Evolutionary conservation across 2,888 invertebrate genomes (phyloP).

Genomic region (Candidula unifasciata): DNA sequence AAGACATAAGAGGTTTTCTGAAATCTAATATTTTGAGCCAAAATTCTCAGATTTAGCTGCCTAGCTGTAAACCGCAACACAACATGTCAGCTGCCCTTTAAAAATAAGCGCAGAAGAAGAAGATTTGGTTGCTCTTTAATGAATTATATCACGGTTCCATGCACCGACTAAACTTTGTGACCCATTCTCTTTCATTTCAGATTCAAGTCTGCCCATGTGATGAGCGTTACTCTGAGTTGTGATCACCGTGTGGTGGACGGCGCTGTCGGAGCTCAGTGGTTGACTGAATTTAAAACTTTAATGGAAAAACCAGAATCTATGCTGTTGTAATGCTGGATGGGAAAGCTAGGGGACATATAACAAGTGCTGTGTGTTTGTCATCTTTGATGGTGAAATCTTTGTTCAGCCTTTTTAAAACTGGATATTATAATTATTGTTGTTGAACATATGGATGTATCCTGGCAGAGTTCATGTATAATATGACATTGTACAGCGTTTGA

Average conservation of each 20-base stretch:
- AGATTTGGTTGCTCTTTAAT: no score
- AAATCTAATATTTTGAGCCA: no score
- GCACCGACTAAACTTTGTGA: no score
- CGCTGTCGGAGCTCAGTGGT: constrained; percentile 97
- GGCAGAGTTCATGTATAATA: background rate
- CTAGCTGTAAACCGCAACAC: no score
- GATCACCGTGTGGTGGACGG: constrained; percentile 99
- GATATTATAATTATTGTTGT: background rate
- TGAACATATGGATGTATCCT: background rate
- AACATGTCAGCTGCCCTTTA: no score
- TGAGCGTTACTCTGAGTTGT: constrained; percentile 95
- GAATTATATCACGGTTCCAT: no score
- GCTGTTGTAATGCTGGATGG: constrained; percentile 84
- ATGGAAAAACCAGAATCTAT: constrained; percentile 96
- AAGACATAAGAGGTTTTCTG: no score
- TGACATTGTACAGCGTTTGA: background rate
- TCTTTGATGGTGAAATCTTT: background rate
- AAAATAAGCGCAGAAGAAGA: no score
- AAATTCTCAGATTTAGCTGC: no score
- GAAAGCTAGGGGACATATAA: background rate
- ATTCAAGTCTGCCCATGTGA: constrained; percentile 82
- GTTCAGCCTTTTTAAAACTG: background rate
- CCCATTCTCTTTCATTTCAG: constrained; percentile 59
- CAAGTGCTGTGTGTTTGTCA: constrained; percentile 5
- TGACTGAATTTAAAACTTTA: constrained; percentile 90